A percentile compares a stretch with the other conserved stretches of the same genome.
phyloP scores from a whole-genome alignment of 2,797 vertebrate species.

The Coluber constrictor region DNA sequence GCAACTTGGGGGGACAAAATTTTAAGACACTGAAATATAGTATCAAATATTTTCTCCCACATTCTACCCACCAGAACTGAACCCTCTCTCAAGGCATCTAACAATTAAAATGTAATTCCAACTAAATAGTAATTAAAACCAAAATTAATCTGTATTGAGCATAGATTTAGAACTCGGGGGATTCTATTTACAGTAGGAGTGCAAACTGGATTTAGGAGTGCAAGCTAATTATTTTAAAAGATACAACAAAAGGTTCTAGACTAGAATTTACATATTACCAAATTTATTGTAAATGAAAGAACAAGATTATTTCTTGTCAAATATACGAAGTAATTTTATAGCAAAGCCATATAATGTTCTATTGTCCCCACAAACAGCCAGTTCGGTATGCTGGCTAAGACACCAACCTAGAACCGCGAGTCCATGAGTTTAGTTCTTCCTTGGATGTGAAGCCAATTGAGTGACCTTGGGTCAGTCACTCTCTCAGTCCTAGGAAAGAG shows the following conservation, averaged over 20 bases:
- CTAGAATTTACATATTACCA: background rate
- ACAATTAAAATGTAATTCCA: conserved; percentile 7
- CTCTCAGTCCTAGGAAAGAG: background rate
- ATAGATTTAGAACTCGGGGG: background rate
- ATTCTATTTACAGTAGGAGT: background rate
- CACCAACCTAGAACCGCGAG: background rate
- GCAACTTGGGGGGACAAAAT: conserved; percentile 13
- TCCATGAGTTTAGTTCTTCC: background rate
- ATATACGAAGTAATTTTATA: background rate
- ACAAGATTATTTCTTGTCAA: background rate
- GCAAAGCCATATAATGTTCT: background rate
- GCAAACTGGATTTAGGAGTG: background rate
- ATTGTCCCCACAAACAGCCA: background rate
- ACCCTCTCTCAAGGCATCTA: background rate
- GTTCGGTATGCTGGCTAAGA: background rate
- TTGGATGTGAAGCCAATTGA: background rate
- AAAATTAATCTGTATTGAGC: background rate
- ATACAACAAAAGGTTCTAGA: background rate
- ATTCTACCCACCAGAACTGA: background rate
- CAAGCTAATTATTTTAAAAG: background rate
- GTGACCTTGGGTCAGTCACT: background rate
- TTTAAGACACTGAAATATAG: background rate
- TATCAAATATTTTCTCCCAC: background rate
- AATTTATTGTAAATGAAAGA: background rate
- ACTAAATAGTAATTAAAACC: background rate